Evolutionary conservation across 2,113 vertebrate genomes (phyloP).

Genomic region (Pontoporia blainvillei): DNA sequence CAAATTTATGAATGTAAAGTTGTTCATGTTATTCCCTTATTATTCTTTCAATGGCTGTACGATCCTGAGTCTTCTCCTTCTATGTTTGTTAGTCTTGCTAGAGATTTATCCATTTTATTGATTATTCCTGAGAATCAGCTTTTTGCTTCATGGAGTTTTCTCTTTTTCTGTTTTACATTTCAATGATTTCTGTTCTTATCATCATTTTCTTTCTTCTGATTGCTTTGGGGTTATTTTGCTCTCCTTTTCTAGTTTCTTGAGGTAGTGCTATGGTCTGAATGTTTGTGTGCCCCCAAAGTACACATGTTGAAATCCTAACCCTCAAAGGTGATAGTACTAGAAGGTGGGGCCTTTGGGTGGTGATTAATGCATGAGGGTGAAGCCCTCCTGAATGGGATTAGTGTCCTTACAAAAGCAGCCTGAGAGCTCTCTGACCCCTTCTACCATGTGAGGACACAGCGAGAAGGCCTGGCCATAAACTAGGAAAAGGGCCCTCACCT

Average conservation of each 20-base stretch:
- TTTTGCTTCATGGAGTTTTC: background rate
- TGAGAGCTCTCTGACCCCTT: too few species aligned
- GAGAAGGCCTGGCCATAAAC: background rate
- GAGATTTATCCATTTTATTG: background rate
- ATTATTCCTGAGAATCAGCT: background rate
- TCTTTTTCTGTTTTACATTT: background rate
- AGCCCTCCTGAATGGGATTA: background rate
- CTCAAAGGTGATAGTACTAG: background rate
- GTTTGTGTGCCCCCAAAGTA: background rate
- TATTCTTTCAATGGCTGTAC: fast-evolving
- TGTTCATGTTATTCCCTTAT: fast-evolving
- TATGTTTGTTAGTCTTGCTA: background rate
- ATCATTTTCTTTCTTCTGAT: background rate
- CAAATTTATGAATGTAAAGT: fast-evolving
- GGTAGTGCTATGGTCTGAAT: background rate
- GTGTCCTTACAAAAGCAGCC: background rate
- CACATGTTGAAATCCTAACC: background rate
- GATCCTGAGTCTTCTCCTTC: background rate
- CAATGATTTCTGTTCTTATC: background rate
- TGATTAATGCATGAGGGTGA: too few species aligned
- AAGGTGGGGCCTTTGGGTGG: background rate
- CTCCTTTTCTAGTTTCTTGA: background rate
- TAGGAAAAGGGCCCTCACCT: background rate
- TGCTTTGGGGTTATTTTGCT: background rate
- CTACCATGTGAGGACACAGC: background rate